Evolutionary conservation across 1,140 invertebrate species (phyloP).

Genomic region (Potamilus streckersoni): DNA sequence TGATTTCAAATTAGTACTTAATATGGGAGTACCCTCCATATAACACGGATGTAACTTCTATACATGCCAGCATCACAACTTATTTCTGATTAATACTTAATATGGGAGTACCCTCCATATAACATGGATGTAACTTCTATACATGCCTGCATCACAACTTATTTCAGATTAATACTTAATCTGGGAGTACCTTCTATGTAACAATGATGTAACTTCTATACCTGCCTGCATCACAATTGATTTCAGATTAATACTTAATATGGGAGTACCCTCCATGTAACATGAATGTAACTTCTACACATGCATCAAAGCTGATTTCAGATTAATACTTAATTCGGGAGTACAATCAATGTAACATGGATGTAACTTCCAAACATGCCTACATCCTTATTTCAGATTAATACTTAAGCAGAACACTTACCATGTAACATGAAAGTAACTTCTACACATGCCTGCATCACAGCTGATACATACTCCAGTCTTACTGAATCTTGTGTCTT

Average conservation of each 20-base stretch:
- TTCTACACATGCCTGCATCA: slow-evolving; percentile 97
- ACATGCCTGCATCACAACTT: no score
- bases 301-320: no score
- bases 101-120: slow-evolving; percentile 79
- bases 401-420: slow-evolving; percentile 60
- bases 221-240: slow-evolving; percentile 97
- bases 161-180: no score
- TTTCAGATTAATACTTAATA: slow-evolving; percentile 53
- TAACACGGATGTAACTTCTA: slow-evolving; percentile 97
- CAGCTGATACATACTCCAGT: slow-evolving; percentile 96
- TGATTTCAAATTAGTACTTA: no score
- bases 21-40: slow-evolving; percentile 76
- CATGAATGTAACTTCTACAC: no score
- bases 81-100: slow-evolving; percentile 68
- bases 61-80: slow-evolving; percentile 98
- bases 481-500: slow-evolving; percentile 84
- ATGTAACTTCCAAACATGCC: slow-evolving; percentile 98
- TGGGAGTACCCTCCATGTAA: slow-evolving; percentile 82
- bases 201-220: slow-evolving; percentile 98
- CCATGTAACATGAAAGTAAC: slow-evolving; percentile 98
- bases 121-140: slow-evolving; percentile 59
- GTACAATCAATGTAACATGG: slow-evolving; percentile 91
- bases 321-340: no score
- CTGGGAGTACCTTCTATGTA: slow-evolving; percentile 79
- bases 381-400: slow-evolving; percentile 82